Percentiles rank a stretch among this genome's conserved stretches.
phyloP scores from a whole-genome alignment of 1,140 invertebrate genomes.

The Sesamia nonagrioides region DNA sequence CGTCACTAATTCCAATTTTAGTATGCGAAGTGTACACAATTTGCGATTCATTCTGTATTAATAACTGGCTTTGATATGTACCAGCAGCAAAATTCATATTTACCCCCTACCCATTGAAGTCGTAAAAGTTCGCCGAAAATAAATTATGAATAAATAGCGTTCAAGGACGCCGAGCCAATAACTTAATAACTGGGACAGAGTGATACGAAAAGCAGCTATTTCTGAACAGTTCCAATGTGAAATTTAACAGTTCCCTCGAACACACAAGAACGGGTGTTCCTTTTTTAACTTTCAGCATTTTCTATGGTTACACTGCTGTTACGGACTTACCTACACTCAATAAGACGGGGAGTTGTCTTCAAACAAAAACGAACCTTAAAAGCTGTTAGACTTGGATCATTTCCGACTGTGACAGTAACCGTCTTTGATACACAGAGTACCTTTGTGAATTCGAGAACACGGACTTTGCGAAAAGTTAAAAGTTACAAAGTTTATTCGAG shows the following conservation, averaged over 20 bases:
- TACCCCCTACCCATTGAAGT: neutral
- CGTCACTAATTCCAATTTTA: too few relatives aligned
- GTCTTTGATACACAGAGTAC: constrained; percentile 56
- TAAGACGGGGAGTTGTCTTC: constrained; percentile 19
- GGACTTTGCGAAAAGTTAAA: constrained; percentile 56
- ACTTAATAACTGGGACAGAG: neutral
- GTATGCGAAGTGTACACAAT: too few relatives aligned
- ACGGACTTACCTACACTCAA: constrained; percentile 44
- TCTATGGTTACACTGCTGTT: constrained; percentile 52
- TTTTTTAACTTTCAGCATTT: constrained; percentile 59
- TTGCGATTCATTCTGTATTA: too few relatives aligned
- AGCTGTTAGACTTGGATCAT: neutral
- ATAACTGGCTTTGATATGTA: too few relatives aligned
- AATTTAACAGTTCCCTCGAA: constrained; percentile 51
- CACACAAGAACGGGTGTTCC: constrained; percentile 43
- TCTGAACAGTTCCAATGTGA: constrained; percentile 24
- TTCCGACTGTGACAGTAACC: neutral
- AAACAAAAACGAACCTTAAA: constrained; percentile 28
- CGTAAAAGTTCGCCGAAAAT: neutral
- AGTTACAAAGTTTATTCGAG: constrained; percentile 64
- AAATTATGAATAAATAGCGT: neutral
- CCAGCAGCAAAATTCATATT: neutral
- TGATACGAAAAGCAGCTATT: neutral
- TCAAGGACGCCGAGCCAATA: neutral
- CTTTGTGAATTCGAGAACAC: constrained; percentile 65